Percentiles rank a stretch among this genome's conserved stretches.
These are phyloP conservation scores for Phaethornis superciliosus DNA, from an alignment of 2,113 vertebrate genomes.

Conservation along the genomic window DNA sequence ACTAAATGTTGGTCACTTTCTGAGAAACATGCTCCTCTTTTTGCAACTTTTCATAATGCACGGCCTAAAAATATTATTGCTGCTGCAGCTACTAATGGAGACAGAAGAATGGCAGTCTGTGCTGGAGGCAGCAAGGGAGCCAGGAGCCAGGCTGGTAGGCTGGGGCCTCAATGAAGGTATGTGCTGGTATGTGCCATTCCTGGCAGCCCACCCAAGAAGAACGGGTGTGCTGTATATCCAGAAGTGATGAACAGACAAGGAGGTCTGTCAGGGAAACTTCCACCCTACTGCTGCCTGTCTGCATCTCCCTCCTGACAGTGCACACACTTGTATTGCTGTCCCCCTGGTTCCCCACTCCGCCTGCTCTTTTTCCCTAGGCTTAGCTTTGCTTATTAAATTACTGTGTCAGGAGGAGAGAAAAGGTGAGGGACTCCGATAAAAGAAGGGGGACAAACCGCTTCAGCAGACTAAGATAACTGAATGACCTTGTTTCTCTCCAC, in stretches of 20 bases:
- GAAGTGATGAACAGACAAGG: conserved; percentile 84
- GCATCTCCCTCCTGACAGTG: conserved; percentile 36
- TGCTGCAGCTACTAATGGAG: conserved; percentile 33
- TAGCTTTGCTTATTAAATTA: conserved; percentile 36
- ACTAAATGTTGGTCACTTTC: not conserved
- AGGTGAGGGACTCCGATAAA: not conserved
- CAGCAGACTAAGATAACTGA: not conserved
- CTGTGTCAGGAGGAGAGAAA: not conserved
- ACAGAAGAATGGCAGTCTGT: conserved; percentile 77
- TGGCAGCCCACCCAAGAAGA: conserved; percentile 83
- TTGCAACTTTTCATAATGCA: conserved; percentile 45
- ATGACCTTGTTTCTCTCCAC: not conserved
- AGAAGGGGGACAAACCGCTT: not conserved
- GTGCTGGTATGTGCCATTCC: conserved; percentile 79
- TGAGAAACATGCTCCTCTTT: not conserved
- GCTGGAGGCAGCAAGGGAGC: conserved; percentile 73
- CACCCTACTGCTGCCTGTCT: conserved; percentile 63
- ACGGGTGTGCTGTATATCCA: conserved; percentile 74
- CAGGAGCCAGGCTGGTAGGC: conserved; percentile 72
- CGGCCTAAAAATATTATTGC: conserved; percentile 42
- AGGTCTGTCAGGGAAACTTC: conserved; percentile 77
- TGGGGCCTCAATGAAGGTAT: conserved; percentile 82
- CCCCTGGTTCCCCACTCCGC: not conserved
- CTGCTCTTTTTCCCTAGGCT: not conserved
- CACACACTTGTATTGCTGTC: not conserved